These are phyloP conservation scores for Leistus spinibarbis DNA, from an alignment of 2,888 invertebrate species.

Conservation along the genomic window DNA sequence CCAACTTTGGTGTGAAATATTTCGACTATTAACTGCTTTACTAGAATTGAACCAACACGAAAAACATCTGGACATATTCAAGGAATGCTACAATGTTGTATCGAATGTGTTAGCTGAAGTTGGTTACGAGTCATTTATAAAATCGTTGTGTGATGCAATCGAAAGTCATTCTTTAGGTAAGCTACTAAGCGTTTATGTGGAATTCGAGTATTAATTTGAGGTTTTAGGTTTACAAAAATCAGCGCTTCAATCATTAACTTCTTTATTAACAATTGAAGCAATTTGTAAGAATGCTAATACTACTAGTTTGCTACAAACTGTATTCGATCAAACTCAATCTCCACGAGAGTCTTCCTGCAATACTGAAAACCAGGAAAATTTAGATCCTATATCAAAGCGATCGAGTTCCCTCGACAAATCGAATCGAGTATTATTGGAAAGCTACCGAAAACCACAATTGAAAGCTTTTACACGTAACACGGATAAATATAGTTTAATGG, in stretches of 20 bases:
- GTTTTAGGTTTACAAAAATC: constrained; percentile 46
- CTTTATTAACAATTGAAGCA: constrained; percentile 44
- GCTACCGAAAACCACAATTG: constrained; percentile 38
- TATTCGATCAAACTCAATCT: constrained; percentile 50
- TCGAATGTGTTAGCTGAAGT: constrained; percentile 43
- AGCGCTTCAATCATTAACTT: constrained; percentile 47
- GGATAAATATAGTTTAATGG: constrained; percentile 23
- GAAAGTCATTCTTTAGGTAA: constrained; percentile 49
- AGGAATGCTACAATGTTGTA: constrained; percentile 44
- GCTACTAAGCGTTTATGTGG: background rate
- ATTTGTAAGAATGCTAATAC: background rate
- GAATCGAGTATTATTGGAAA: constrained; percentile 41
- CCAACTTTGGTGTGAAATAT: constrained; percentile 59
- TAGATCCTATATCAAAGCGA: constrained; percentile 13
- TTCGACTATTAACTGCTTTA: constrained; percentile 56
- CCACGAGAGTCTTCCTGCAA: constrained; percentile 44
- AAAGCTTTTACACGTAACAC: background rate
- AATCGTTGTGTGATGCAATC: constrained; percentile 53
- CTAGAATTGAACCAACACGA: constrained; percentile 45
- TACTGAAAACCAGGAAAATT: constrained; percentile 40
- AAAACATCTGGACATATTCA: constrained; percentile 46
- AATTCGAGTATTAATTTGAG: background rate
- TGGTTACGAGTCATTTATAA: constrained; percentile 49
- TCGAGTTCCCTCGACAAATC: background rate
- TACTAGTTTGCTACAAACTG: constrained; percentile 45